Conservation (phyloP, 2,113 vertebrate species). For the Dryoscopus gambensis region DNA sequence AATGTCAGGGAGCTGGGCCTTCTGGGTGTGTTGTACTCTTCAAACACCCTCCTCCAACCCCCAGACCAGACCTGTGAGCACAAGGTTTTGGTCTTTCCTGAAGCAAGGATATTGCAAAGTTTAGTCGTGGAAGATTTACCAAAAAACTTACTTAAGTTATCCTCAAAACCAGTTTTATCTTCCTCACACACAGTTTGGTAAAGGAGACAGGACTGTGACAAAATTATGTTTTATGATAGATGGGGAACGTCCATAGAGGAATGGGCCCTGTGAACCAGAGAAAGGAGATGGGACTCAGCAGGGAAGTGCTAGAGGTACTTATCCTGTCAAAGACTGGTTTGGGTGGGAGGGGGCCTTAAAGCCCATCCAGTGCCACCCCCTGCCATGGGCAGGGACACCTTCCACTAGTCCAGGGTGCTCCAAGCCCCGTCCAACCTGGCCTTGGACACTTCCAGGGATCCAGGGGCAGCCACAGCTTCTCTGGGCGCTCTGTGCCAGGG, state of each 20-base stretch:
- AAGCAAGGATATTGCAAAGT: not conserved
- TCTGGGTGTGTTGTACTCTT: not conserved
- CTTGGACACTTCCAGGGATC: not conserved
- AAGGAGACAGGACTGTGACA: not conserved
- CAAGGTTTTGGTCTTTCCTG: not conserved
- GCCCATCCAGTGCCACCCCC: not conserved
- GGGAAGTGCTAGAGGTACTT: not conserved
- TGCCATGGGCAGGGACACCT: not conserved
- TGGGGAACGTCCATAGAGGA: not conserved
- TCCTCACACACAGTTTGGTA: not conserved
- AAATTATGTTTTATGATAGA: not conserved
- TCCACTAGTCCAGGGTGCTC: accelerated
- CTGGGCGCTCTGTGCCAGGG: not conserved
- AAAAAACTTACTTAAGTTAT: not conserved
- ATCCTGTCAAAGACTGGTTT: not conserved
- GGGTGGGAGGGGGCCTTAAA: not conserved
- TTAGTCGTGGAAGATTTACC: not conserved
- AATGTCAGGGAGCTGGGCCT: not conserved
- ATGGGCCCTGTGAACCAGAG: not conserved
- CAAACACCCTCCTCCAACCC: not conserved
- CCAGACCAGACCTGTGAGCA: accelerated
- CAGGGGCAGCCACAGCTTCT: not conserved
- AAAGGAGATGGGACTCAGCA: not conserved
- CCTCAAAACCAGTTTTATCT: not conserved
- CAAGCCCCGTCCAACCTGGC: accelerated